Evolutionary conservation across 2,113 vertebrate genomes (phyloP).

Genomic region (Hypanus sabinus): DNA sequence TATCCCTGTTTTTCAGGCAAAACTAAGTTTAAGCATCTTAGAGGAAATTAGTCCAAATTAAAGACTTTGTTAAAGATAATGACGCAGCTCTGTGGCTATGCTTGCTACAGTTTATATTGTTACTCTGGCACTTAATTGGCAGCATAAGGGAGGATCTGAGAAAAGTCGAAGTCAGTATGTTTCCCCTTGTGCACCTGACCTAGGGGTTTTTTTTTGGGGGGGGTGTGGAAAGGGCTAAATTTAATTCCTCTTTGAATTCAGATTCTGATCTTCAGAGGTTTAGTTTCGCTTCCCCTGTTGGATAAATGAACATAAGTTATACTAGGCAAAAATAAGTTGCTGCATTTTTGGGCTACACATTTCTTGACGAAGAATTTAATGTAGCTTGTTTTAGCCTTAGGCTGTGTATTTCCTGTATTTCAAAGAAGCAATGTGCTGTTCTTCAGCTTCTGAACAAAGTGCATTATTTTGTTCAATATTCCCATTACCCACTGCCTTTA

Average conservation of each 20-base stretch:
- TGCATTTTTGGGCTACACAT: not conserved
- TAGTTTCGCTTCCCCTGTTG: not conserved
- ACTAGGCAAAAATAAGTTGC: not conserved
- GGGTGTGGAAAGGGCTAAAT: not conserved
- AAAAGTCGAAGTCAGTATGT: not conserved
- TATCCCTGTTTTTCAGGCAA: not conserved
- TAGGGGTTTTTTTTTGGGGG: not conserved
- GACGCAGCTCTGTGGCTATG: not conserved
- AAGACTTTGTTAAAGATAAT: not conserved
- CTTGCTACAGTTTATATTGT: not conserved
- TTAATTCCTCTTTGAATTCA: not conserved
- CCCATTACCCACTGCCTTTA: no score
- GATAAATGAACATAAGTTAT: not conserved
- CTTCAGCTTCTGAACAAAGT: not conserved
- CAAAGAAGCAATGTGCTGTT: not conserved
- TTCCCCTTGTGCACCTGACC: not conserved
- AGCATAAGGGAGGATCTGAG: not conserved
- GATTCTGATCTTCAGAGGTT: not conserved
- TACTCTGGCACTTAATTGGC: not conserved
- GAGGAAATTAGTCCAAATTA: not conserved
- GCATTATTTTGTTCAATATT: no score
- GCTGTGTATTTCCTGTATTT: not conserved
- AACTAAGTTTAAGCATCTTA: not conserved
- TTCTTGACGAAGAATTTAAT: not conserved
- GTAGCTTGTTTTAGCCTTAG: not conserved